Conservation (phyloP, 2,797 vertebrate genomes). For the Cichlasoma orientale region DNA sequence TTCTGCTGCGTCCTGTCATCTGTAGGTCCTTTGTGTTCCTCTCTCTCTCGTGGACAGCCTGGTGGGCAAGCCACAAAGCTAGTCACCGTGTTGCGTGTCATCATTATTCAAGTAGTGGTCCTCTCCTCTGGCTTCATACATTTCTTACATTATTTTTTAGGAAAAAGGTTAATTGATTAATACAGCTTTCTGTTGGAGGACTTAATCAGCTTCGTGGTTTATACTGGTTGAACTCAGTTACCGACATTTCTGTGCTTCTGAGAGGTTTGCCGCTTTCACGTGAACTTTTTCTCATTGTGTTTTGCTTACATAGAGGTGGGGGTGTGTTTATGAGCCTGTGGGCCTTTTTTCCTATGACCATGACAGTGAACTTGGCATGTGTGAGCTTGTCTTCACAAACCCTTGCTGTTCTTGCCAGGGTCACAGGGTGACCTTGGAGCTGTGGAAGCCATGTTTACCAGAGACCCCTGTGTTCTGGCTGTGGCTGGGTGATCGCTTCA, state of each 20-base stretch:
- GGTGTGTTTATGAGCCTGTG: not conserved
- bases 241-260: not conserved
- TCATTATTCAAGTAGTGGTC: not conserved
- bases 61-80: constrained; percentile 44
- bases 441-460: constrained; percentile 71
- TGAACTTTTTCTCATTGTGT: not conserved
- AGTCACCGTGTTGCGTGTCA: constrained; percentile 3
- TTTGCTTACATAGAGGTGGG: not conserved
- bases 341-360: constrained; percentile 18
- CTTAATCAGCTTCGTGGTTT: not conserved
- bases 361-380: constrained; percentile 52
- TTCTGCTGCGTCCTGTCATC: constrained; percentile 67
- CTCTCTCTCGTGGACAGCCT: constrained; percentile 13
- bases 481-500: constrained; percentile 31
- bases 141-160: not conserved
- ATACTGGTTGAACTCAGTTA: not conserved
- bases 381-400: constrained; percentile 40
- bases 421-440: constrained; percentile 63
- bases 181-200: not conserved
- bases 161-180: not conserved
- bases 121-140: constrained; percentile 4
- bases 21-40: constrained; percentile 52
- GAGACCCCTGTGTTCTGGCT: constrained; percentile 63
- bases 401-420: constrained; percentile 50
- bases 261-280: not conserved